Base-by-base conservation (phyloP, 2,113 vertebrate species). In the Dromaius novaehollandiae region DNA sequence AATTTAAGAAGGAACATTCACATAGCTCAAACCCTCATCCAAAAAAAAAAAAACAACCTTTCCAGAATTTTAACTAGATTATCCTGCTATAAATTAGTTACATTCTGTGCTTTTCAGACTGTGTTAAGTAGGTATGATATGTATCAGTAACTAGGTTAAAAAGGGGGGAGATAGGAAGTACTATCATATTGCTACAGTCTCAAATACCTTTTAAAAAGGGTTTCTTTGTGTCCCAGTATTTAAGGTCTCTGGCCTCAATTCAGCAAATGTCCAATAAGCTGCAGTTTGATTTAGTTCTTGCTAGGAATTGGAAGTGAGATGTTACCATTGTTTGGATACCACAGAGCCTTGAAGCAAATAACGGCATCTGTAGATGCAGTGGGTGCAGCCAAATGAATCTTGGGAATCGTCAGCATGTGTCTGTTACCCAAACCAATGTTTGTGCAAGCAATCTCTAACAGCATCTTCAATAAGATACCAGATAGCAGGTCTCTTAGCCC, bases 171-270 rank as follows among this genome's bases (percentile, higher is more conserved):
- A 95, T 53, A 44, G n/a, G 46, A 96, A 93, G 76, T 4, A 13
- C 64, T 89, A 91, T 93, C 94, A 58, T 38, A 46, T 24, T 86
- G 84, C 84, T 87, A 78, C 85, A 90, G 70, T 53, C 65, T 85
- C 93, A 34, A 92, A 91, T 71, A 88, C 64, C 85, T 93, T 94
- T 79, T 81, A 94, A 60, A 86, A 96, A 97, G 64, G 65, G 82
- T 73, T 95, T 88, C 95, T 97, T 97, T 97, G 95, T 96, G 93
- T 68, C 60, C 68, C 40, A 89, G 91, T 79, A 82, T 96, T 89
- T 88, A 94, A 95, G 89, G 94, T 95, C 93, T 85, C 89, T 93
- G 93, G 94, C 89, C 76, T 88, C 79, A 79, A 77, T 95, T 97
- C 91, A 95, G 79, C 63, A 81, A 82, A 86, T 25, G 93, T 84